Percentiles rank a stretch among this genome's conserved stretches.
phyloP scores from a whole-genome alignment of 2,888 invertebrate species.

The Nemotelus pantherinus region DNA sequence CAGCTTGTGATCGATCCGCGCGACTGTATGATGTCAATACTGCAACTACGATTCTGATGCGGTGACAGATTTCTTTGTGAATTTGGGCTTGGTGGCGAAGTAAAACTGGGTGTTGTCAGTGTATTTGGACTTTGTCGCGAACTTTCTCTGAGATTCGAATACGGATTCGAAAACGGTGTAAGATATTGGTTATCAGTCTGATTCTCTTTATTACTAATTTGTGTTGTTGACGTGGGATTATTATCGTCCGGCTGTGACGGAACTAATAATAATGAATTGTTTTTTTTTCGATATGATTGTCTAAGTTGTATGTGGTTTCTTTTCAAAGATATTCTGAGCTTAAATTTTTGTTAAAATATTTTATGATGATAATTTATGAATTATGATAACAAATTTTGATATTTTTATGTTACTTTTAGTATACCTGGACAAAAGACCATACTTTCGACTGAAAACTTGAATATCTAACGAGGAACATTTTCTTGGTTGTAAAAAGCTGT shows the following conservation, averaged over 20 bases:
- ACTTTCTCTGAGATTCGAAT: not conserved
- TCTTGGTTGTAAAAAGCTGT: too few relatives aligned
- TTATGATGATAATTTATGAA: too few relatives aligned
- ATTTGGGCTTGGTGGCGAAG: too few relatives aligned
- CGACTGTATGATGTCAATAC: constrained; percentile 30
- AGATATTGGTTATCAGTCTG: constrained; percentile 8
- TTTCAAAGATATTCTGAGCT: not conserved
- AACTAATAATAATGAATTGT: constrained; percentile 16
- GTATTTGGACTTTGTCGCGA: not conserved
- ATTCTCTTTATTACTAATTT: constrained; percentile 10
- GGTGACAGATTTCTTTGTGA: too few relatives aligned
- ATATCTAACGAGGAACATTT: too few relatives aligned
- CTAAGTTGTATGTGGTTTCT: not conserved
- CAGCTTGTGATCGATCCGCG: constrained; percentile 15
- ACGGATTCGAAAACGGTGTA: not conserved
- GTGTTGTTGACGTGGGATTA: constrained; percentile 7
- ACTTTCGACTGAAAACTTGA: too few relatives aligned
- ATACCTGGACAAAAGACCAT: too few relatives aligned
- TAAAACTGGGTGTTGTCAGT: too few relatives aligned
- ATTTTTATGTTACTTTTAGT: too few relatives aligned
- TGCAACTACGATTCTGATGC: constrained; percentile 29
- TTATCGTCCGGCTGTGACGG: constrained; percentile 19
- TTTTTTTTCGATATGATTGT: not conserved
- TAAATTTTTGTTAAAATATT: not conserved
- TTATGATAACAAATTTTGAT: too few relatives aligned